These are phyloP conservation scores for Philopotamus ludificatus DNA, from an alignment of 1,140 invertebrate genomes.

Conservation along the genomic window DNA sequence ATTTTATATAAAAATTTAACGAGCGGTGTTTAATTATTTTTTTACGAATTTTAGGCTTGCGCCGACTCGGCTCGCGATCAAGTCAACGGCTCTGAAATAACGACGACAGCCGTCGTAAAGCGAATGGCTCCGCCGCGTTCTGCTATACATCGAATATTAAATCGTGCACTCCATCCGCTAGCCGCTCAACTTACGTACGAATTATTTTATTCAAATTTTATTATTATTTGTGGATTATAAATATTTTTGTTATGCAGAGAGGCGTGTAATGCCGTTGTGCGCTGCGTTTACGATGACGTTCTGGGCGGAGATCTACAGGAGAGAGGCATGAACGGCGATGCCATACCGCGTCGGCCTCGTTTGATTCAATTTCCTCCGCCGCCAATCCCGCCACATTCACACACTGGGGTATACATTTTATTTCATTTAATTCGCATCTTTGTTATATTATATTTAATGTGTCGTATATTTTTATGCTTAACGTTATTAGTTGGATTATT, in stretches of 20 bases:
- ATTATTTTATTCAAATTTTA: neutral
- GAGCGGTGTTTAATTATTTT: conserved; percentile 1
- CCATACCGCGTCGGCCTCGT: conserved; percentile 18
- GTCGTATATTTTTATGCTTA: conserved; percentile 18
- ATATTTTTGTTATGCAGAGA: conserved; percentile 32
- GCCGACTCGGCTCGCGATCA: conserved; percentile 35
- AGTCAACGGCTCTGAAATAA: conserved; percentile 8
- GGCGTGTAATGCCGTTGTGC: conserved; percentile 34
- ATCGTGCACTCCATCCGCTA: conserved; percentile 33
- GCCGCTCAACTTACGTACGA: conserved; percentile 33
- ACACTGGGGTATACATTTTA: conserved; percentile 29
- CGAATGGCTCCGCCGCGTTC: conserved; percentile 30
- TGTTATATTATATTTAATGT: conserved; percentile 1
- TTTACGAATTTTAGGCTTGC: conserved; percentile 28
- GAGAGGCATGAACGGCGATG: conserved; percentile 17
- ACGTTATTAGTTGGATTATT: conserved; percentile 39
- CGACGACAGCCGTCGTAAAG: conserved; percentile 12
- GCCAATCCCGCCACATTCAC: conserved; percentile 33
- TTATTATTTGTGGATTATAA: neutral
- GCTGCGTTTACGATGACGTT: conserved; percentile 30
- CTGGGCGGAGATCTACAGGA: conserved; percentile 21
- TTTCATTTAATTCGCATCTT: neutral
- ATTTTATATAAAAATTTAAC: neutral
- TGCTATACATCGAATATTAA: conserved; percentile 31
- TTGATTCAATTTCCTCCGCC: conserved; percentile 33